Percentiles rank a stretch among this genome's conserved stretches.
These are phyloP conservation scores for Syngnathoides biaculeatus DNA, from an alignment of 2,113 vertebrate species.

Conservation along the genomic window DNA sequence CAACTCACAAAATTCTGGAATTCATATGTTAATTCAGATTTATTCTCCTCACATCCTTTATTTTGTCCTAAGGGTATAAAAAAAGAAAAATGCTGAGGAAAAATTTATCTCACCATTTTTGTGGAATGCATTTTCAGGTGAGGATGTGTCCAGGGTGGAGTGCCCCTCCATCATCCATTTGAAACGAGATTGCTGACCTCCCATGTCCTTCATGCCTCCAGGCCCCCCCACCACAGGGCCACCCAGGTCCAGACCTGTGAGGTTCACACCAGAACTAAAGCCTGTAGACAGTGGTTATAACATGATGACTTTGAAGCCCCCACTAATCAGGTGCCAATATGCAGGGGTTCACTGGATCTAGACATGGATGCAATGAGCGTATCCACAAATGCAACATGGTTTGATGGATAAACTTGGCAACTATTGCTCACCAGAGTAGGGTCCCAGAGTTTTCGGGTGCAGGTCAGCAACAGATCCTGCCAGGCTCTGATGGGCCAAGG, in stretches of 20 bases:
- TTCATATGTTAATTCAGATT: neutral
- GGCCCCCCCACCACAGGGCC: constrained; percentile 80
- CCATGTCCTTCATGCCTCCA: constrained; percentile 80
- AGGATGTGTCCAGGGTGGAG: constrained; percentile 83
- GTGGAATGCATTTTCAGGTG: constrained; percentile 87
- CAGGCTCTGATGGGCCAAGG: constrained; percentile 81
- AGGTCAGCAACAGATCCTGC: constrained; percentile 87
- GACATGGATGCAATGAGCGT: too few species aligned
- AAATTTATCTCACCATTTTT: constrained; percentile 85
- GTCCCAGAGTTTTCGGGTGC: constrained; percentile 88
- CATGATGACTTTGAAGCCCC: too few species aligned
- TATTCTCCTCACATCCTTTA: too few species aligned
- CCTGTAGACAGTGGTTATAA: constrained; percentile 63
- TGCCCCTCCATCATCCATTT: constrained; percentile 99
- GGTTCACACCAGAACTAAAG: constrained; percentile 80
- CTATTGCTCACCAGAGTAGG: constrained; percentile 80
- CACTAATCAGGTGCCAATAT: too few species aligned
- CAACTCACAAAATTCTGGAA: neutral
- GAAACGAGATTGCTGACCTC: constrained; percentile 89
- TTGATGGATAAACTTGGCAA: neutral
- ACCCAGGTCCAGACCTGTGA: constrained; percentile 82
- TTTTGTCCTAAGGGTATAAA: neutral
- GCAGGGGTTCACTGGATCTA: too few species aligned
- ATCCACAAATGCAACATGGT: neutral
- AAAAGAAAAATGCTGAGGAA: neutral